A percentile compares a stretch with the other conserved stretches of the same genome.
Evolutionary conservation across 2,113 vertebrate species (phyloP).

Genomic region (Alouatta palliata): DNA sequence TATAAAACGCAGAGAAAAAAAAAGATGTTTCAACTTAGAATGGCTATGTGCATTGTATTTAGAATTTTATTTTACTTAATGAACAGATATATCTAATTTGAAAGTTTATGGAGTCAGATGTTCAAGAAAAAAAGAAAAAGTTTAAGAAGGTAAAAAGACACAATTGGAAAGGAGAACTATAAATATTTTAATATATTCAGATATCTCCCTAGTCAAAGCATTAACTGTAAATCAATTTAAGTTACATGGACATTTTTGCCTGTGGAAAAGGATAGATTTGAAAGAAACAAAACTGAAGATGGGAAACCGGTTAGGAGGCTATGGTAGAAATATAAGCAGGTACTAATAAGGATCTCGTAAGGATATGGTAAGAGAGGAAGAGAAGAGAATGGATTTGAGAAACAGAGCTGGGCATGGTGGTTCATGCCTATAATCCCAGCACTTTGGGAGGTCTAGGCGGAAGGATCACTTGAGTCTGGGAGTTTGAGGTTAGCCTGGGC

Average conservation of each 20-base stretch:
- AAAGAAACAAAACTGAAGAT: constrained; percentile 44
- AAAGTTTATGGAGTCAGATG: background rate
- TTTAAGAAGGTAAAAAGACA: background rate
- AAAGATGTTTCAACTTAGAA: background rate
- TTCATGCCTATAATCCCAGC: too few species aligned
- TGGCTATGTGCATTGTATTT: background rate
- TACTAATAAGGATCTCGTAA: constrained; percentile 14
- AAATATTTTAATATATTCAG: constrained; percentile 35
- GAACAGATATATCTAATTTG: background rate
- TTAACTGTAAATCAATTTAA: constrained; percentile 15
- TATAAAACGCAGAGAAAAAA: background rate
- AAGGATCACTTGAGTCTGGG: too few species aligned
- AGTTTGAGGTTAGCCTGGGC: too few species aligned
- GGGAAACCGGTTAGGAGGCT: background rate
- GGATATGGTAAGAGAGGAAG: background rate
- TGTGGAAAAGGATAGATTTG: background rate
- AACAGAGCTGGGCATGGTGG: background rate
- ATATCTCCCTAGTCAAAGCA: background rate
- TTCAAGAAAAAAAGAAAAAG: too few species aligned
- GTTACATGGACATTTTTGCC: background rate
- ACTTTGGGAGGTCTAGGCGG: too few species aligned
- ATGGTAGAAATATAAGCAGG: background rate
- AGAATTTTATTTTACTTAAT: background rate
- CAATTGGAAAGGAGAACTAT: background rate
- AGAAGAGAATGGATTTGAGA: background rate